Evolutionary conservation across 2,113 vertebrate genomes (phyloP), one percentile per base, ranked within the genome.

Genomic region (Neomonachus schauinslandi): DNA sequence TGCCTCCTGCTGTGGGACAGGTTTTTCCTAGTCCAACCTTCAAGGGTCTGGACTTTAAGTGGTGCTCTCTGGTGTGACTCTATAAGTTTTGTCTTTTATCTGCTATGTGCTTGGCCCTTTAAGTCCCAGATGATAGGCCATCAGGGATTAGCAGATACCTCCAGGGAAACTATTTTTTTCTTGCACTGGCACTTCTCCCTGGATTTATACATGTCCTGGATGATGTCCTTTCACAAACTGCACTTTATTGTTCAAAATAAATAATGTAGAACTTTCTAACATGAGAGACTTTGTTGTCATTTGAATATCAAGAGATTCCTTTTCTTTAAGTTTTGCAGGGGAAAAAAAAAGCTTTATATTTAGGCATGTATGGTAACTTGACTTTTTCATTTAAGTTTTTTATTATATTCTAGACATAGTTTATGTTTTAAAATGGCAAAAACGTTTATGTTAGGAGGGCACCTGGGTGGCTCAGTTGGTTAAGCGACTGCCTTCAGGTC

Each of bases 301-400:
- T 87, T 94, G 89, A 90, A 36, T 69, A 21, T 39, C 89, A 55
- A 86, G 4, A 86, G 61, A 63, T 91, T 86, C 26, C 39, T 18
- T 89, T 89, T 77, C 61, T 80, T 53, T 76, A 80, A 39, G 26
- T 65, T 91, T 65, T 76, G n/a, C n/a, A 16, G 28, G 10, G 46
- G 46, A 9, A 11, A 6, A 0, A 72, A 63, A 46, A 31, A 93
- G 26, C 16, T 16, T 94, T 77, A 31, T 90, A 87, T 82, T 87
- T 63, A 93, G 18, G 42, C 59, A 88, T 46, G 26, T 87, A 16
- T 57, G 31, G 33, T 82, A 94, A 76, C 67, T 90, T 51, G 49
- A 19, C 13, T 89, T 90, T 65, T 83, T 86, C 53, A 67, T 57
- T 92, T 97, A 46, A 33, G 89, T 92, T 76, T 39, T 83, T 91